Conservation (phyloP, 2,888 invertebrate species). For the Clunio marinus region DNA sequence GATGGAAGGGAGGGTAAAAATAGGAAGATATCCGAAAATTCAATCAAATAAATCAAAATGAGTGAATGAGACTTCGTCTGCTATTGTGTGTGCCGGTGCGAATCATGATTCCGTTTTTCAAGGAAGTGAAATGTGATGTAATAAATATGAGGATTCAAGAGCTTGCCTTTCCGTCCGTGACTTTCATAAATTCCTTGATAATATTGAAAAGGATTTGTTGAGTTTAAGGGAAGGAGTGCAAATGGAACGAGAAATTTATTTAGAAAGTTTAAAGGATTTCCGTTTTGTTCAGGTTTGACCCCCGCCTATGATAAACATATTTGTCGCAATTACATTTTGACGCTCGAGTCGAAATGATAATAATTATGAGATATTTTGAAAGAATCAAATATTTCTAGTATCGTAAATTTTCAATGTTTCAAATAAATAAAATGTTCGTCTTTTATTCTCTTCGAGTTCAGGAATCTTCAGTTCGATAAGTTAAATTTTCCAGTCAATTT, state of each 20-base stretch:
- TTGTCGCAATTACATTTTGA: too few relatives aligned
- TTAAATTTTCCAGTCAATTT: constrained; percentile 31
- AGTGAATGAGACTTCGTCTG: background rate
- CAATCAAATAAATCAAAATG: background rate
- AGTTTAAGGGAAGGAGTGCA: background rate
- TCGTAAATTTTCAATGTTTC: too few relatives aligned
- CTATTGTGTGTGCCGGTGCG: background rate
- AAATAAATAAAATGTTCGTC: too few relatives aligned
- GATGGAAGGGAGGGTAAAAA: too few relatives aligned
- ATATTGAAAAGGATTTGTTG: background rate
- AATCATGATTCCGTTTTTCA: background rate
- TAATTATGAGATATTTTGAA: too few relatives aligned
- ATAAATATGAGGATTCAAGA: background rate
- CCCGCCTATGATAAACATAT: background rate
- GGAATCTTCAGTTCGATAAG: too few relatives aligned
- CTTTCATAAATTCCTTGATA: background rate
- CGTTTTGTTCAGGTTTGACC: background rate
- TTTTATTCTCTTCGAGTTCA: too few relatives aligned
- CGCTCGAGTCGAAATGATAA: too few relatives aligned
- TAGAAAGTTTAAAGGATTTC: background rate
- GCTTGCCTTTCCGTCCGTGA: background rate
- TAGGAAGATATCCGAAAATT: too few relatives aligned
- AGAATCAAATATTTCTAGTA: too few relatives aligned
- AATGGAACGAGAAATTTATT: background rate
- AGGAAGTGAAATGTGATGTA: constrained; percentile 26